These are phyloP conservation scores for Lycia hirtaria DNA, from an alignment of 2,888 invertebrate species.

Conservation along the genomic window DNA sequence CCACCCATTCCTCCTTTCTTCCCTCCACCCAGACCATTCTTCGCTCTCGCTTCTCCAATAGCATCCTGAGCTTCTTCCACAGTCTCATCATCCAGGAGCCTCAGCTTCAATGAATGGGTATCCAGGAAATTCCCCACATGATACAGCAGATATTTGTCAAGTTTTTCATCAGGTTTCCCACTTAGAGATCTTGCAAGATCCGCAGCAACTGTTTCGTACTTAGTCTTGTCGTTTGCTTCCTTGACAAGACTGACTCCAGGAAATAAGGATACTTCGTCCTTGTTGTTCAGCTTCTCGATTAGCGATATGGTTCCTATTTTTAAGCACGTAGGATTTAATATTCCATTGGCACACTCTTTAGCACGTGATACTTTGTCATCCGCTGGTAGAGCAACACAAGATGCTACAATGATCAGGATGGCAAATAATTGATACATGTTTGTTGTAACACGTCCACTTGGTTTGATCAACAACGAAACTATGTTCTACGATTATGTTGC, in stretches of 20 bases:
- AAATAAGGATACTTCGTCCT: constrained; percentile 69
- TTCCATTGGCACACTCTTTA: constrained; percentile 73
- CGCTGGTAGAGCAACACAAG: constrained; percentile 56
- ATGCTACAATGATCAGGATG: constrained; percentile 31
- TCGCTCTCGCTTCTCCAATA: constrained; percentile 71
- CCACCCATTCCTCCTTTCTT: constrained; percentile 78
- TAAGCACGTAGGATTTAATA: constrained; percentile 74
- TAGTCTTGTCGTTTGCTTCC: constrained; percentile 85
- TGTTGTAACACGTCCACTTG: constrained; percentile 52
- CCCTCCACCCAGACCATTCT: constrained; percentile 65
- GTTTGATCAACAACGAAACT: constrained; percentile 50
- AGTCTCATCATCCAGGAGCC: constrained; percentile 86
- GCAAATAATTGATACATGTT: constrained; percentile 55
- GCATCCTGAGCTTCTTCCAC: constrained; percentile 82
- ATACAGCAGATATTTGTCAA: constrained; percentile 89
- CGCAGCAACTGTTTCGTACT: constrained; percentile 80
- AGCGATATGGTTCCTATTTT: constrained; percentile 78
- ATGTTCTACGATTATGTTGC: constrained; percentile 53
- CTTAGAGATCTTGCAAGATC: constrained; percentile 90
- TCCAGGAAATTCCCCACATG: constrained; percentile 88
- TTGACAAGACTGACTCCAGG: constrained; percentile 88
- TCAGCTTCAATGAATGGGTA: constrained; percentile 89
- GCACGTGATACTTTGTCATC: constrained; percentile 50
- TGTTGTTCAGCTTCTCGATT: constrained; percentile 71
- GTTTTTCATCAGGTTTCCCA: constrained; percentile 88